Conservation (phyloP, 1,140 invertebrate species). For the Brachionus angularis region DNA sequence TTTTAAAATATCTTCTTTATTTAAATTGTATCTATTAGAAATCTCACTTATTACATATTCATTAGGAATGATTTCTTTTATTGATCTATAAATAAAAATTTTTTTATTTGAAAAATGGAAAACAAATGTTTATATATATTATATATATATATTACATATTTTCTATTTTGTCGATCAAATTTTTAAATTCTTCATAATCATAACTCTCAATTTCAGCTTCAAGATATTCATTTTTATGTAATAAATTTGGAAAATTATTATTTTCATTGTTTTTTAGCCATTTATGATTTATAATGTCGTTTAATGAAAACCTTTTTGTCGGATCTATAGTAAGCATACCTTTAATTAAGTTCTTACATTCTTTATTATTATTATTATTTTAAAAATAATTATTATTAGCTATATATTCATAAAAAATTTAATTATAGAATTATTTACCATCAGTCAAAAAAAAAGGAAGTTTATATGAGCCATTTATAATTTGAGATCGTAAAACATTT, state of each 20-base stretch:
- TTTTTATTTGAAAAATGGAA: neutral
- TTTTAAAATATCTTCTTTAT: constrained; percentile 2
- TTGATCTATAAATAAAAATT: constrained; percentile 12
- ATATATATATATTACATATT: neutral
- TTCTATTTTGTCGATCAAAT: constrained; percentile 28
- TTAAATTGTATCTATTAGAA: constrained; percentile 3
- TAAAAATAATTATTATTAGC: constrained; percentile 48
- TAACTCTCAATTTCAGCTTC: too few species aligned
- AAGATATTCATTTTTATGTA: too few species aligned
- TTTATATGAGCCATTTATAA: constrained; percentile 51
- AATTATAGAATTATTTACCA: neutral
- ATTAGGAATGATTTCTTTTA: constrained; percentile 12
- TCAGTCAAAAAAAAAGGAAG: constrained; percentile 42
- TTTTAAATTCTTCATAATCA: constrained; percentile 3
- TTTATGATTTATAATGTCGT: constrained; percentile 25
- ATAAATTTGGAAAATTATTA: neutral
- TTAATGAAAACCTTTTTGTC: neutral
- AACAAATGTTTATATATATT: neutral
- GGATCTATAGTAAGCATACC: constrained; percentile 42
- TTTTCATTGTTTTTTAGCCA: constrained; percentile 31
- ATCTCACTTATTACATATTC: constrained; percentile 6
- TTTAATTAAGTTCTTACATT: constrained; percentile 43
- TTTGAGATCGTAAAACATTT: constrained; percentile 66
- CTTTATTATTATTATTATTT: too few species aligned
- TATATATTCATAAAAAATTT: neutral